These are phyloP conservation scores for Schizaphis graminum DNA, from an alignment of 2,888 invertebrate genomes.

Conservation along the genomic window DNA sequence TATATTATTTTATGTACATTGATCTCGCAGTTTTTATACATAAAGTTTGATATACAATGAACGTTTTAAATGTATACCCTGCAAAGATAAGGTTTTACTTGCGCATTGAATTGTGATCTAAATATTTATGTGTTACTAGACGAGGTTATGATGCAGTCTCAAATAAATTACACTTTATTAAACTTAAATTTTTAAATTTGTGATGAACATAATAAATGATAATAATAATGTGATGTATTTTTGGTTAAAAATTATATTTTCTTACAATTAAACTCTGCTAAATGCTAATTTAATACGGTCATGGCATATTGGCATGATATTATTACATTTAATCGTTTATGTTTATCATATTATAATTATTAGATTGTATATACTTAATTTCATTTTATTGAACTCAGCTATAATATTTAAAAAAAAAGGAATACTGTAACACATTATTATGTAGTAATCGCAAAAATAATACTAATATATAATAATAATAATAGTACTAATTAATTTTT, in stretches of 20 bases:
- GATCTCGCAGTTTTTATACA: neutral
- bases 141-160: neutral
- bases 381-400: neutral
- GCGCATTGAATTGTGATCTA: neutral
- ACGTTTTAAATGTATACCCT: neutral
- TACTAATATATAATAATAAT: too few species aligned
- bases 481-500: neutral
- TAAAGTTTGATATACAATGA: neutral
- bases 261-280: constrained; percentile 3
- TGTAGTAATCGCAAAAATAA: neutral
- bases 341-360: neutral
- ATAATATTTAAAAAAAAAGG: neutral
- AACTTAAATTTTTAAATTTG: neutral
- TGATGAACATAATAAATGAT: too few species aligned
- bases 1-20: neutral
- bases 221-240: neutral
- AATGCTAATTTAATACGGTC: neutral
- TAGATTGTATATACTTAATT: neutral
- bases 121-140: neutral
- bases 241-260: neutral
- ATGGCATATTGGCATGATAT: neutral
- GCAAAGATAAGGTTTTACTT: neutral
- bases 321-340: neutral
- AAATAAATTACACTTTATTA: neutral
- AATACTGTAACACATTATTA: neutral